phyloP scores from a whole-genome alignment of 2,113 vertebrate genomes.

The Pelodiscus sinensis region DNA sequence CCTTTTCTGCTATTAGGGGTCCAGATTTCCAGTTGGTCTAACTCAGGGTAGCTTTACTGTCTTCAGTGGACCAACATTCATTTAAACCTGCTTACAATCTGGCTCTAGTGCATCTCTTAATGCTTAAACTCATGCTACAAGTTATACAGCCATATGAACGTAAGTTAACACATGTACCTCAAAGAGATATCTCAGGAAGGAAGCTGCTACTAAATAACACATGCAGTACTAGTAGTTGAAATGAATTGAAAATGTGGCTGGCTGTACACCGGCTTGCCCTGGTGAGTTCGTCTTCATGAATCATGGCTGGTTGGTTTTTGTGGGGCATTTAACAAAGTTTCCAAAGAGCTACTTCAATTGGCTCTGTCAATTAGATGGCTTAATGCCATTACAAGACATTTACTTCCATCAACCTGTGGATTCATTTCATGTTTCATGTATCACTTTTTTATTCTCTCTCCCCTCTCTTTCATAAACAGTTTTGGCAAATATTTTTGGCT shows the following conservation, averaged over 20 bases:
- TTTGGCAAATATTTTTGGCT: background rate
- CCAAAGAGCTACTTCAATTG: conserved; percentile 12
- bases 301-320: conserved; percentile 34
- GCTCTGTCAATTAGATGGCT: background rate
- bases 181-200: background rate
- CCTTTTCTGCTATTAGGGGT: background rate
- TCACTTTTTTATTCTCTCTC: background rate
- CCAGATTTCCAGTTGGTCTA: background rate
- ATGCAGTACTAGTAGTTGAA: background rate
- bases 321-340: conserved; percentile 48
- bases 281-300: conserved; percentile 28
- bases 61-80: background rate
- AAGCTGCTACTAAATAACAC: background rate
- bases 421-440: background rate
- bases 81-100: background rate
- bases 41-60: background rate
- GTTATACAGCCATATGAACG: background rate
- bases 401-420: conserved; percentile 18
- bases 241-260: background rate
- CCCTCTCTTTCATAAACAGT: background rate
- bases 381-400: background rate
- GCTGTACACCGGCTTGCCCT: background rate
- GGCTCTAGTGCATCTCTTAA: background rate
- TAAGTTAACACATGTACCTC: too few species aligned
- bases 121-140: background rate